Evolutionary conservation across 2,113 vertebrate genomes (phyloP), one percentile per base, ranked within the genome.

Genomic region (Ailuropoda melanoleuca): DNA sequence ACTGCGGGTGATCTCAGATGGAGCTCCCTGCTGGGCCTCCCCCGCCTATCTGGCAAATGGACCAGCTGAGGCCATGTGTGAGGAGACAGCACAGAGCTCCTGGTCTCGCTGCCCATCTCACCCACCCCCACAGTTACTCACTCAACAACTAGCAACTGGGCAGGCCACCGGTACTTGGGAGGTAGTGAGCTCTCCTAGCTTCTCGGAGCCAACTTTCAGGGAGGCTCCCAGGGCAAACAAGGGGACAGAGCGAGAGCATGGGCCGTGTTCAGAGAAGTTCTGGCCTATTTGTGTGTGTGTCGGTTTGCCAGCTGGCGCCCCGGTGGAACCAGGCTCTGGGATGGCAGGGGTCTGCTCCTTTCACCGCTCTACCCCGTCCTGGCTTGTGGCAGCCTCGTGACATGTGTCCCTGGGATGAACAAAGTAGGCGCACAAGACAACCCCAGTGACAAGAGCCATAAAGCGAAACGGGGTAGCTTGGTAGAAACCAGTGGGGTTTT

Each of bases 201-300:
- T 75, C 6, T 0, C 4, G 34, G 77, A 18, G 55, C n/a, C 14
- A 0, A 26, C 75, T 3, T 50, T 5, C 8, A 3, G 31, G 31
- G 75, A 7, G 39, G 26, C 88, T 39, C 56, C 26, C 60, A 34
- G 77, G 37, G 48, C 11, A 43, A 64, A 21, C 3, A n/a, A 81
- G 66, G 56, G 18, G 56, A 23, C 26, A 58, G 75, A 12, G 3
- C 6, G 15, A 7, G 77, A 14, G 26, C 6, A 4, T 0, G 3
- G 1, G 21, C 23, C 17, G 9, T 39, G 1, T 8, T 43, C 48
- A 24, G 37, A 26, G 14, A 18, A 0, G 3, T 18, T n/a, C 64
- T 29, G 29, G n/a, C 26, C 37, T 24, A 0, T n/a, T 13, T 2
- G 1, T 0, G 0, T 5, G 34, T 48, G 50, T 1, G 0, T 10